Evolutionary conservation across 1,140 invertebrate genomes (phyloP).

Genomic region (Drosophila arawakana): DNA sequence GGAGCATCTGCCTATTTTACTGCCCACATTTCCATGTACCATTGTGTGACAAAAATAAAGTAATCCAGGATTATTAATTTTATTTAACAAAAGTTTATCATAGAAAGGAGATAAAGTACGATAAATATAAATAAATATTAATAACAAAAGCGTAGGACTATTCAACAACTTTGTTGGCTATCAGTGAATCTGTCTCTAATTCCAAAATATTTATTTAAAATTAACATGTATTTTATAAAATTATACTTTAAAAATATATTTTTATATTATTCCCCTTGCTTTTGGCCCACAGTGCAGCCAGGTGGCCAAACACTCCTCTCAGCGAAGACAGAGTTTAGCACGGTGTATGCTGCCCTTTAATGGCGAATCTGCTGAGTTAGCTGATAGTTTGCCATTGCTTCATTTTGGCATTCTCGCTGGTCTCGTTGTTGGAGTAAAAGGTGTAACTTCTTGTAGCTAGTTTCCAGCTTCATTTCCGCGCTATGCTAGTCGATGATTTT

Average conservation of each 20-base stretch:
- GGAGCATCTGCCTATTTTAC: not conserved
- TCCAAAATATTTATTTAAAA: no score
- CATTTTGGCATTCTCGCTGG: conserved; percentile 46
- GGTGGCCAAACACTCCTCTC: conserved; percentile 7
- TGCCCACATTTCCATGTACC: not conserved
- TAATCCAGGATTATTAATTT: no score
- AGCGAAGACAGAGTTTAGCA: not conserved
- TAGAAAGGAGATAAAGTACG: no score
- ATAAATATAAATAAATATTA: no score
- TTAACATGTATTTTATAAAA: no score
- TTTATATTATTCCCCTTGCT: not conserved
- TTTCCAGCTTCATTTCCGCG: conserved; percentile 68
- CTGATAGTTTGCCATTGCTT: conserved; percentile 62
- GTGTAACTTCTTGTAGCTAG: conserved; percentile 27
- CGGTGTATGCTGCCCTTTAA: conserved; percentile 28
- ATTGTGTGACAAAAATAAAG: no score
- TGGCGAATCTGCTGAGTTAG: conserved; percentile 50
- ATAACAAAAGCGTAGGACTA: no score
- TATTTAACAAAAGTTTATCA: no score
- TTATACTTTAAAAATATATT: no score
- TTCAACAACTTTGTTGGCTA: no score
- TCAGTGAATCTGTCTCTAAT: no score
- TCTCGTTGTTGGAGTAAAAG: conserved; percentile 9
- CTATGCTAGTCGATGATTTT: conserved; percentile 72
- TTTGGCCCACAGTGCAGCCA: conserved; percentile 7